Evolutionary conservation across 2,113 vertebrate genomes (phyloP), one percentile per base, ranked within the genome.

Genomic region (Microtus ochrogaster): DNA sequence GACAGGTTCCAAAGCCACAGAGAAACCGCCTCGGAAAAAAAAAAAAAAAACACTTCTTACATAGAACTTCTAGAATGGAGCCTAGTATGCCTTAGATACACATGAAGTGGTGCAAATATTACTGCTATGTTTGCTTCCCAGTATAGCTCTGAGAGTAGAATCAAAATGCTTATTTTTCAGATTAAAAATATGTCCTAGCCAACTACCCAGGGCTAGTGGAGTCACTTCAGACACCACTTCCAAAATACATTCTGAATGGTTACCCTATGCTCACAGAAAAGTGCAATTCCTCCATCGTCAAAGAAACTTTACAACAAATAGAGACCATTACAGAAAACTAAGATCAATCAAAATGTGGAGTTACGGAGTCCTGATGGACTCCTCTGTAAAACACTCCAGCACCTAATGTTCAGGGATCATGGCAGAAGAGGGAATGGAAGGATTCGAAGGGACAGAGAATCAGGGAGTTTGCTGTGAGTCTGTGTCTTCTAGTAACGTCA

Each of bases 81-180:
- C 33, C 65, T 26, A 74, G 13, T 33, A 44, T 70, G 21, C 22
- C 84, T 88, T 90, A 49, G 44, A 49, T 65, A 76, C 14, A 5
- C 39, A 63, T 30, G 58, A 89, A 78, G 61, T 70, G 44, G 78
- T 55, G 39, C 55, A 63, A 81, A 63, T 66, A 41, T 68, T 83
- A 72, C 65, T 73, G 58, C 58, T 73, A 21, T 91, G 24, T 44
- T 79, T 77, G 63, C 28, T 61, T 86, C n/a, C 79, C 17, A 52
- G 52, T 68, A 4, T 72, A 85, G n/a, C 7, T 84, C 68, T 47
- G 30, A 93, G n/a, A 12, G 19, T 95, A 77, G 36, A 77, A 61
- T 89, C 58, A 89, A 95, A 93, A 96, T 58, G 85, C 55, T 8
- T n/a, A 36, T 33, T 91, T 93, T 93, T 77, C 44, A 89, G 88